phyloP scores from a whole-genome alignment of 2,113 vertebrate species.

The Mastomys coucha region DNA sequence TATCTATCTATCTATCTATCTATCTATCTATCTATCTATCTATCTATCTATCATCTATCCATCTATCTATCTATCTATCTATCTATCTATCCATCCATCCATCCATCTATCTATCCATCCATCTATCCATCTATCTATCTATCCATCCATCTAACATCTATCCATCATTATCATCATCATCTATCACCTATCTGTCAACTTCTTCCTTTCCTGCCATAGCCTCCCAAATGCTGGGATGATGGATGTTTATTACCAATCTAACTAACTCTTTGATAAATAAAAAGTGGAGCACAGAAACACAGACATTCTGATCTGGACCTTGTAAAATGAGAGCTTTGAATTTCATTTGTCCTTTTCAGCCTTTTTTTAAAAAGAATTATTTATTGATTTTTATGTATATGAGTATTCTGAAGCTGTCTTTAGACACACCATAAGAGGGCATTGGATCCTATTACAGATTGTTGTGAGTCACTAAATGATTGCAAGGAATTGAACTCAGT shows the following conservation, averaged over 20 bases:
- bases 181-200: not conserved
- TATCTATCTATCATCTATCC: not conserved
- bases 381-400: no score
- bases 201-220: not conserved
- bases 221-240: not conserved
- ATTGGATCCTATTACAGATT: no score
- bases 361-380: not conserved
- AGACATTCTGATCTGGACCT: not conserved
- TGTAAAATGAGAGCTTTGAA: not conserved
- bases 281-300: not conserved
- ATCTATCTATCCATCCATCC: not conserved
- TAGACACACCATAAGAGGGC: no score
- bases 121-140: not conserved
- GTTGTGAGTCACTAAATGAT: no score
- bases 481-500: no score
- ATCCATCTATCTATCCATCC: no score
- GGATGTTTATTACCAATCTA: not conserved
- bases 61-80: not conserved
- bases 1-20: not conserved
- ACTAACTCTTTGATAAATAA: constrained; percentile 16
- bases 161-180: no score
- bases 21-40: not conserved
- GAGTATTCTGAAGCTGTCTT: no score
- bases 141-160: not conserved
- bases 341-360: not conserved